These are phyloP conservation scores for Acanthosepion pharaonis DNA, from an alignment of 2,888 invertebrate genomes.

Conservation along the genomic window DNA sequence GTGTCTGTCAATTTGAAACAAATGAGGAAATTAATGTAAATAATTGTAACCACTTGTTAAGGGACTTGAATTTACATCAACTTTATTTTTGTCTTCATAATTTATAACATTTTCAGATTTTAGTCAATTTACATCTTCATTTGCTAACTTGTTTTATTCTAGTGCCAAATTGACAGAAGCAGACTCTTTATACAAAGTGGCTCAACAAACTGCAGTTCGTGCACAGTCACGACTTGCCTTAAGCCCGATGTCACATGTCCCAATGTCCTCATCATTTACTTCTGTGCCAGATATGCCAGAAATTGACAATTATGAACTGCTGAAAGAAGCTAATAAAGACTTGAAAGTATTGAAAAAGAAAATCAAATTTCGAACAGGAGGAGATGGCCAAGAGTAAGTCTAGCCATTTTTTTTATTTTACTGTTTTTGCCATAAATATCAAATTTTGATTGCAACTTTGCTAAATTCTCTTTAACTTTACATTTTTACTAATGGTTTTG, in stretches of 20 bases:
- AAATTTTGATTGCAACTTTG: too few species aligned
- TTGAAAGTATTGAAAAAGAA: constrained; percentile 76
- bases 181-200: constrained; percentile 84
- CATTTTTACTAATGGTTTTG: too few species aligned
- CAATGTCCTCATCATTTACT: constrained; percentile 45
- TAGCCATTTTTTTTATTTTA: background rate
- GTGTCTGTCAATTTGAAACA: too few species aligned
- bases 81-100: background rate
- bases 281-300: constrained; percentile 44
- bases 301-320: constrained; percentile 69
- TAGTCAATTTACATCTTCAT: background rate
- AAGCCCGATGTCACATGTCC: constrained; percentile 50
- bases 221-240: constrained; percentile 57
- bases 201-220: constrained; percentile 74
- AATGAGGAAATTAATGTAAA: too few species aligned
- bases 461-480: too few species aligned
- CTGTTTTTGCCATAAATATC: too few species aligned
- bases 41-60: too few species aligned
- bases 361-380: constrained; percentile 51
- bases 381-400: constrained; percentile 50
- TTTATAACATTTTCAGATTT: background rate
- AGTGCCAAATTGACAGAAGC: constrained; percentile 89
- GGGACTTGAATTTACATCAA: too few species aligned
- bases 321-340: constrained; percentile 87
- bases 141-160: constrained; percentile 50